Conservation (phyloP, 35 echinoderm and acorn worm genomes). For the Ophiothrix spiculata region DNA sequence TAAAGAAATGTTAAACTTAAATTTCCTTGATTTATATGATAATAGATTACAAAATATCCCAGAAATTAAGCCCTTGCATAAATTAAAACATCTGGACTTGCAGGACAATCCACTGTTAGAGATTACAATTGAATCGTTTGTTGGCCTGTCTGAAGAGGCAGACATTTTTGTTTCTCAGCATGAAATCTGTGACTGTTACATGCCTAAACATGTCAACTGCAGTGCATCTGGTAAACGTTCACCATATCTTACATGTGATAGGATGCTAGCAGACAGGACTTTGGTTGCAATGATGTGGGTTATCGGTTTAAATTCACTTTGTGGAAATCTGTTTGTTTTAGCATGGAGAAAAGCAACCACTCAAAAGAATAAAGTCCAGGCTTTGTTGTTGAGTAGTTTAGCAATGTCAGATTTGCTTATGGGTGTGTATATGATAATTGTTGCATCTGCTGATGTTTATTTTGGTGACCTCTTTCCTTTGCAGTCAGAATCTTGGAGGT, state of each 20-base stretch:
- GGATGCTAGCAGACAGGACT: neutral
- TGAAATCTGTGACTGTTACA: neutral
- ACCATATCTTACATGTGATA: neutral
- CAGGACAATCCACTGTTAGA: neutral
- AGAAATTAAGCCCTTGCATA: neutral
- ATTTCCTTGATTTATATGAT: neutral
- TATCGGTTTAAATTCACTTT: neutral
- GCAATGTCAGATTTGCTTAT: constrained; percentile 65
- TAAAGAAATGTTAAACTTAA: neutral
- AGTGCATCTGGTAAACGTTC: neutral
- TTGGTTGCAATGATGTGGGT: neutral
- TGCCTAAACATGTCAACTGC: neutral
- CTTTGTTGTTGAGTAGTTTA: neutral
- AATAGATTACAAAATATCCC: neutral
- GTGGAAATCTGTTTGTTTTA: neutral
- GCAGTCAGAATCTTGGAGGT: neutral
- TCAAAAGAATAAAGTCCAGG: neutral
- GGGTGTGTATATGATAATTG: constrained; percentile 35
- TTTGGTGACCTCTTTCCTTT: neutral
- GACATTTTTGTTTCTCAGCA: neutral
- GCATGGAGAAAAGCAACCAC: neutral
- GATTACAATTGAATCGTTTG: neutral
- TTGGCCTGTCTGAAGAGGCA: neutral
- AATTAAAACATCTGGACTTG: neutral
- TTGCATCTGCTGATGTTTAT: neutral